Conservation (phyloP, 2,888 invertebrate species). For the Minunthozetes semirufus region DNA sequence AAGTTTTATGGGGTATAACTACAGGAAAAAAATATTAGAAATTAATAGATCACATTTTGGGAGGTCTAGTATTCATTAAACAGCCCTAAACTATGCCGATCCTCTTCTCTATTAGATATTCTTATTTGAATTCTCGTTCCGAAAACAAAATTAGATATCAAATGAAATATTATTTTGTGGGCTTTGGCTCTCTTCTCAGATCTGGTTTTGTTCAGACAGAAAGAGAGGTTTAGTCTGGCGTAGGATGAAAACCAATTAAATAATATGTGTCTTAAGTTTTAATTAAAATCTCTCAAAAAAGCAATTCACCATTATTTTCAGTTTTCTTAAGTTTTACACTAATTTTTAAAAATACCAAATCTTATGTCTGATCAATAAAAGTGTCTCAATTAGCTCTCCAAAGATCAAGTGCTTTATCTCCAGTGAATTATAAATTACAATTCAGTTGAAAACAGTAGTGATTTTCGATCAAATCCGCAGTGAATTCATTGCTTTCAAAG, state of each 20-base stretch:
- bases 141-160: not conserved
- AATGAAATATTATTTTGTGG: conserved; percentile 7
- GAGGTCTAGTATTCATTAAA: conserved; percentile 25
- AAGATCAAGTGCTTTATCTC: not conserved
- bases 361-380: not conserved
- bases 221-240: not conserved
- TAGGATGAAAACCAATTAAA: conserved; percentile 16
- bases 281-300: not conserved
- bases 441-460: too few relatives aligned
- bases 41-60: conserved; percentile 19
- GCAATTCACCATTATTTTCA: too few relatives aligned
- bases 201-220: not conserved
- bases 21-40: not conserved
- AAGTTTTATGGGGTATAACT: not conserved
- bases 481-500: too few relatives aligned
- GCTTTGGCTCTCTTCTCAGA: not conserved
- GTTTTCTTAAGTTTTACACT: too few relatives aligned
- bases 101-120: conserved; percentile 8
- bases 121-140: not conserved
- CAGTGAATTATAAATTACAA: too few relatives aligned
- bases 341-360: not conserved
- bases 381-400: not conserved
- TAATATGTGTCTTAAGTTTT: conserved; percentile 7
- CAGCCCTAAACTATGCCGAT: not conserved
- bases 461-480: too few relatives aligned